Base-by-base conservation (phyloP, 2,797 vertebrate species). In the Pangasius krempfi region DNA sequence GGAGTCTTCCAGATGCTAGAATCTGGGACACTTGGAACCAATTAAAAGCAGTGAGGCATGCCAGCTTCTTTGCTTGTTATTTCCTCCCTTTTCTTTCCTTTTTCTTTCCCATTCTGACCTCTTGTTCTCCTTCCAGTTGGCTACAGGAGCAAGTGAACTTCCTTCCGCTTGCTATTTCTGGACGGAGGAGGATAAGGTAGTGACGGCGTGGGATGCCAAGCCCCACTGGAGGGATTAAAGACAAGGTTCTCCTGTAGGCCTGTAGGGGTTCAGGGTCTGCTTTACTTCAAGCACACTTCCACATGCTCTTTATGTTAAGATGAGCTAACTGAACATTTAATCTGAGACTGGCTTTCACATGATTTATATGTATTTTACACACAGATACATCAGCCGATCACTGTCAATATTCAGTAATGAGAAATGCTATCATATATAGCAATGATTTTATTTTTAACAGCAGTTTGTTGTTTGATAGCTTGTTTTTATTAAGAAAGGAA, bases 21-120 rank as follows among this genome's bases (percentile, higher is more conserved):
- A 94, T 94, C 88, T 90, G 84, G 90, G 88, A 94, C 90, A 91
- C 92, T 93, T 93, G 92, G 90, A 94, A 93, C 54, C 91, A 92
- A 93, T 92, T 92, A 91, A 91, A 93, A 88, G 86, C 87, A 73
- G 64, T 78, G 87, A 70, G 86, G 60, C 68, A 79, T 89, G 89
- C 90, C 90, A 87, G 86, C 82, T 90, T 88, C 84, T 80, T 66
- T 87, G 60, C 88, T 66, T 89, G 52, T 86, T 82, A 58, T 76
- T 87, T 87, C 87, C 70, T 44, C 68, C 47, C 73, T 88, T 88
- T 80, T 27, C 70, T 62, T 87, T 54, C 18, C 58, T 64, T 62
- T 62, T 86, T 79, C 90, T 56, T 79, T 81, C 76, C 8, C 52
- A 33, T 85, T 64, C 86, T 87, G 79, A 80, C 81, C 72, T 81